Evolutionary conservation across 2,113 vertebrate genomes (phyloP), one percentile per base, ranked within the genome.

Genomic region (Larimichthys polyactis): DNA sequence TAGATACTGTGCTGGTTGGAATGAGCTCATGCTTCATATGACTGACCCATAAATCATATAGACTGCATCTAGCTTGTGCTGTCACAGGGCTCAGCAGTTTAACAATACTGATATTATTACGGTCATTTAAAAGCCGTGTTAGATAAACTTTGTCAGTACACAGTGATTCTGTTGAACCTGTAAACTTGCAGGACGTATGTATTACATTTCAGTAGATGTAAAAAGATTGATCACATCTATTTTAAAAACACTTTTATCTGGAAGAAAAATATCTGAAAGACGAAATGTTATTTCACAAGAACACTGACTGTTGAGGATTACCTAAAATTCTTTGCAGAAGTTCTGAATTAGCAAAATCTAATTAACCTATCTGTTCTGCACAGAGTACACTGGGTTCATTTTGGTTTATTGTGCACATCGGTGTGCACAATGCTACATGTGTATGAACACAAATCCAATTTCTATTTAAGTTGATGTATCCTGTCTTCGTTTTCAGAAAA

Each of bases 21-120:
- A 90, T 91, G 82, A 94, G 88, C 78, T 93, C 90, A 90, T 90
- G 84, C 82, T 87, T 90, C 83, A 72, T 85, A 76, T 58, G 74
- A 70, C n/a, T 77, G 77, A 84, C 68, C 67, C 77, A 84, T 87
- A 86, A 91, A 91, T 91, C 89, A 91, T 48, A 80, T 60, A 65
- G 74, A 87, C 84, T 84, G 36, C 69, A 81, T 79, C 36, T 20
- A 87, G 75, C 62, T 40, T 36, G 78, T 76, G 55, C 43, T 83
- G 84, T 81, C 49, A 43, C 65, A 83, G 77, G 36, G 54, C 62
- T 75, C 60, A 74, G 66, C 40, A 22, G 67, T 40, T 78, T 24
- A 63, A 78, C 59, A 82, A 70, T 48, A 32, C 43, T 36, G 57
- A 79, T 74, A 73, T 71, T 54, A 75, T 74, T 75, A 22, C 0